These are phyloP conservation scores for Lethenteron camtschaticum DNA, from an alignment of 2,113 vertebrate genomes.

Conservation along the genomic window DNA sequence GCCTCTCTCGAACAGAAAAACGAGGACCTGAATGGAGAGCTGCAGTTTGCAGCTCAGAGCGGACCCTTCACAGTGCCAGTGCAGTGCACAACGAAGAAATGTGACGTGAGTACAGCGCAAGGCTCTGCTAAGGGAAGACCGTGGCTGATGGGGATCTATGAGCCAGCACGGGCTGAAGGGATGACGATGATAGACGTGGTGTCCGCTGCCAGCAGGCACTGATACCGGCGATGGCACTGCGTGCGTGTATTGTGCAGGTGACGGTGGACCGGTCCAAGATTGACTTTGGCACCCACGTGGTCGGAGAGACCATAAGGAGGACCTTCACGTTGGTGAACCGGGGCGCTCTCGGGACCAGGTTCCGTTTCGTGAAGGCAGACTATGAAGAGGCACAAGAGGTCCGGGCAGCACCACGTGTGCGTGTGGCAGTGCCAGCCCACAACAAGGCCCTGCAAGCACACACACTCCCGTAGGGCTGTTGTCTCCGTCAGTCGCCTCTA, in stretches of 20 bases:
- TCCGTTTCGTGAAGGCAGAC: slow-evolving; percentile 11
- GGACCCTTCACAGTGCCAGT: slow-evolving; percentile 46
- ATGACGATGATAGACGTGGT: too few species aligned
- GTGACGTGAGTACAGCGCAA: slow-evolving; percentile 30
- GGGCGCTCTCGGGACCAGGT: slow-evolving; percentile 43
- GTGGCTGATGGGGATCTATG: too few species aligned
- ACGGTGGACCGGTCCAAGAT: slow-evolving; percentile 47
- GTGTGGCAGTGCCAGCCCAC: too few species aligned
- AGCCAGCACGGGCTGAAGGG: too few species aligned
- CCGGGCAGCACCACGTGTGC: too few species aligned
- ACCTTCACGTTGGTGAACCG: slow-evolving; percentile 47
- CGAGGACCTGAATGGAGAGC: slow-evolving; percentile 43
- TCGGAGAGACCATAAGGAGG: slow-evolving; percentile 49
- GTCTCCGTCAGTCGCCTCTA: too few species aligned
- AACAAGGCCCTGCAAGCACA: too few species aligned
- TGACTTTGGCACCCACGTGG: slow-evolving; percentile 53
- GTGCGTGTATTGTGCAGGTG: slow-evolving; percentile 24
- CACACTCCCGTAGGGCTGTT: too few species aligned
- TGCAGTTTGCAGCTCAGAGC: slow-evolving; percentile 39
- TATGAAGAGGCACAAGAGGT: neutral
- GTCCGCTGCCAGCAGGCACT: too few species aligned
- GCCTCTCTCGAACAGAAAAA: slow-evolving; percentile 30
- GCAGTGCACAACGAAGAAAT: slow-evolving; percentile 53
- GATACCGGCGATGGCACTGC: too few species aligned
- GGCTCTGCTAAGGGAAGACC: too few species aligned